A percentile compares a stretch with the other conserved stretches of the same genome.
These are phyloP conservation scores for Isotomurus palustris DNA, from an alignment of 2,888 invertebrate genomes.

Conservation along the genomic window DNA sequence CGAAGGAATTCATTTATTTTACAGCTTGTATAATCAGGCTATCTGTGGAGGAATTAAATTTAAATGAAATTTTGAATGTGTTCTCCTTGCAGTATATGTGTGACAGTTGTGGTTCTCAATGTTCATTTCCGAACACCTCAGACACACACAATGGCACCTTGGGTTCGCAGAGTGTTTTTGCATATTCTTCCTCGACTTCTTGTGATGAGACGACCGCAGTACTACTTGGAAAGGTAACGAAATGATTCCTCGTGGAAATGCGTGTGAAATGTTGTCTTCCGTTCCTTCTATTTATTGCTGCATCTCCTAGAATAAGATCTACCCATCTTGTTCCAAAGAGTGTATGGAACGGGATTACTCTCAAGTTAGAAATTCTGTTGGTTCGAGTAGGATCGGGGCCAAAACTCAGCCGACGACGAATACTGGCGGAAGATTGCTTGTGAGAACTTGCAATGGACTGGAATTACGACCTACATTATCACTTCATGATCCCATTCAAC, in stretches of 20 bases:
- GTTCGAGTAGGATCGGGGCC: conserved; percentile 41
- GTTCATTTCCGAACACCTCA: conserved; percentile 96
- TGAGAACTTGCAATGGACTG: conserved; percentile 71
- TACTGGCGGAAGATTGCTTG: conserved; percentile 55
- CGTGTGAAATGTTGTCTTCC: too few relatives aligned
- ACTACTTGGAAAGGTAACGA: conserved; percentile 65
- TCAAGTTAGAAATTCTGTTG: too few relatives aligned
- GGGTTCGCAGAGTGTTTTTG: conserved; percentile 91
- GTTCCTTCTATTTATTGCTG: too few relatives aligned
- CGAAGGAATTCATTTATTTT: too few relatives aligned
- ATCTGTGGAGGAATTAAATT: not conserved
- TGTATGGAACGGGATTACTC: too few relatives aligned
- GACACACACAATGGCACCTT: conserved; percentile 95
- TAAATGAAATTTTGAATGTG: not conserved
- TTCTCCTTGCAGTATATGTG: conserved; percentile 73
- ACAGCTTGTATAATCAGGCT: too few relatives aligned
- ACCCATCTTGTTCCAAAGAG: too few relatives aligned
- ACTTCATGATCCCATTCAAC: conserved; percentile 43
- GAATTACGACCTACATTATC: conserved; percentile 57
- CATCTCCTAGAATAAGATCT: too few relatives aligned
- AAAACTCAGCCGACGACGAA: conserved; percentile 38
- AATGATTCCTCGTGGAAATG: not conserved
- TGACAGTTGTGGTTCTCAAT: conserved; percentile 93
- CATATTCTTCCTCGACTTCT: conserved; percentile 87
- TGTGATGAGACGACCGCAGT: conserved; percentile 87